A percentile compares a stretch with the other conserved stretches of the same genome.
Evolutionary conservation across 2,888 invertebrate species (phyloP).

Genomic region (Metallyticus violacea): DNA sequence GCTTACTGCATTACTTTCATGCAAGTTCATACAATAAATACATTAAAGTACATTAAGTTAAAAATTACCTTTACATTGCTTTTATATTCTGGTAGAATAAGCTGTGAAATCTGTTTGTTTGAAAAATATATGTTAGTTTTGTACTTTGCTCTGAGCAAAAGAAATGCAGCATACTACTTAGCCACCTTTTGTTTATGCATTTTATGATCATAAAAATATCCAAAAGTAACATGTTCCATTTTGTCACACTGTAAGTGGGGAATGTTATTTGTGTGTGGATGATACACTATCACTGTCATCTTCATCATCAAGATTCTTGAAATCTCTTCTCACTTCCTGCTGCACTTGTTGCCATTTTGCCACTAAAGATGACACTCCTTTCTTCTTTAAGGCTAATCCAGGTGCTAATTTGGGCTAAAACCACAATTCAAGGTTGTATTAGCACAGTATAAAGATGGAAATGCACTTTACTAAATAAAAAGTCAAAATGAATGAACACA

Average conservation of each 20-base stretch:
- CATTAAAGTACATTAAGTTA: background rate
- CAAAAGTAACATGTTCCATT: no score
- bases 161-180: background rate
- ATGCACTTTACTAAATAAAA: no score
- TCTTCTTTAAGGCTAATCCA: constrained; percentile 64
- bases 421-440: no score
- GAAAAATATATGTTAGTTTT: background rate
- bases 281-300: constrained; percentile 22
- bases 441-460: no score
- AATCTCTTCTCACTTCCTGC: constrained; percentile 44
- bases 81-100: background rate
- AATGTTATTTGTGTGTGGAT: constrained; percentile 22
- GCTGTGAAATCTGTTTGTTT: background rate
- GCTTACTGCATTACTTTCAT: background rate
- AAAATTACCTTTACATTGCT: background rate
- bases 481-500: no score
- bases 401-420: constrained; percentile 54
- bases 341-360: constrained; percentile 72
- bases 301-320: constrained; percentile 18
- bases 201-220: background rate
- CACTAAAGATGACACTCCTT: constrained; percentile 65
- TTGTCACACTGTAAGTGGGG: background rate
- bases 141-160: background rate
- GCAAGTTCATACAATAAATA: background rate
- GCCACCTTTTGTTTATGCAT: background rate